Percentiles rank a stretch among this genome's conserved stretches.
phyloP scores from a whole-genome alignment of 2,797 vertebrate species.

The Sebastes melanostomus region DNA sequence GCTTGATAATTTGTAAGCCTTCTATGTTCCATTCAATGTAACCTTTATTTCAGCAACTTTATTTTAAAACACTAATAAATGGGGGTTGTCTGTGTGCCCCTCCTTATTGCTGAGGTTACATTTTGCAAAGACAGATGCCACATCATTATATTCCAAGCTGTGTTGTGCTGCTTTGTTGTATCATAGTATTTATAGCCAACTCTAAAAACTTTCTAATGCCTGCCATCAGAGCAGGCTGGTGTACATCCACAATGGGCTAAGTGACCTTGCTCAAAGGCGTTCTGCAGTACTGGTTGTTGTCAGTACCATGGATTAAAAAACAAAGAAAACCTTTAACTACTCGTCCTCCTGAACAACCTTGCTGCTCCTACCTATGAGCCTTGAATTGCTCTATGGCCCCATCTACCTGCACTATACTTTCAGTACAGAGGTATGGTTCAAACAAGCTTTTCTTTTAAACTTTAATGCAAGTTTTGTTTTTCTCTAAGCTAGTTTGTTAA shows the following conservation, averaged over 20 bases:
- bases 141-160: constrained; percentile 40
- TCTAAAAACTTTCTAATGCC: constrained; percentile 30
- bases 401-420: constrained; percentile 35
- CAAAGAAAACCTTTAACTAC: background rate
- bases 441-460: background rate
- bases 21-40: background rate
- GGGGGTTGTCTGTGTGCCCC: background rate
- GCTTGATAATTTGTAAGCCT: background rate
- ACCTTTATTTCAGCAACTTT: constrained; percentile 12
- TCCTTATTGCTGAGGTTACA: constrained; percentile 11
- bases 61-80: constrained; percentile 25
- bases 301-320: constrained; percentile 2
- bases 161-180: constrained; percentile 20
- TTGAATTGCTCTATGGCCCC: constrained; percentile 26
- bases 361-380: background rate
- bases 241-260: constrained; percentile 8
- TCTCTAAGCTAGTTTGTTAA: background rate
- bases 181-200: constrained; percentile 54
- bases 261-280: constrained; percentile 40
- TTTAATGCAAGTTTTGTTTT: background rate
- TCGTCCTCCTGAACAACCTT: background rate
- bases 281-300: constrained; percentile 1
- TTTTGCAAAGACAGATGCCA: constrained; percentile 40
- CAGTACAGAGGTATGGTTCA: background rate
- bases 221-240: constrained; percentile 23